Evolutionary conservation across 2,888 invertebrate genomes (phyloP).

Genomic region (Lucinisca nassula): DNA sequence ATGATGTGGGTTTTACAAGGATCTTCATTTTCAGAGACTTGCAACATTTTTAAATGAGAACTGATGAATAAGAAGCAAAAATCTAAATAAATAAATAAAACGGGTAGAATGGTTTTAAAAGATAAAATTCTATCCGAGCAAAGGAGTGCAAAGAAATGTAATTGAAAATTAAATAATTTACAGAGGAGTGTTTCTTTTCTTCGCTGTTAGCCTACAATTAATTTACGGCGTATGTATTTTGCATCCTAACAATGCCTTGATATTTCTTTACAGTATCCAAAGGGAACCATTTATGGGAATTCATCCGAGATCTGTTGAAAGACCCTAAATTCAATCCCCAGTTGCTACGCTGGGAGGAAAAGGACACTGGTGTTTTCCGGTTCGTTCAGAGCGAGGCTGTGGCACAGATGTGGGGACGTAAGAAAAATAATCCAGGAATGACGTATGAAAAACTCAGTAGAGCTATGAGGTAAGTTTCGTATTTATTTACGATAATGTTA

Average conservation of each 20-base stretch:
- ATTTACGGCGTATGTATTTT: not conserved
- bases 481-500: conserved; percentile 4
- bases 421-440: conserved; percentile 96
- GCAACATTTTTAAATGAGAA: too few relatives aligned
- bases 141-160: too few relatives aligned
- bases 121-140: too few relatives aligned
- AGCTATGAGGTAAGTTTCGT: conserved; percentile 92
- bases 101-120: too few relatives aligned
- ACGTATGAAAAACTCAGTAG: conserved; percentile 97
- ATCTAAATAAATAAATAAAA: too few relatives aligned
- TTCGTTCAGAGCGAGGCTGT: conserved; percentile 97
- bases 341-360: conserved; percentile 96
- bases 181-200: not conserved
- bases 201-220: not conserved
- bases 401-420: conserved; percentile 95
- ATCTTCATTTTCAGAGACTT: too few relatives aligned
- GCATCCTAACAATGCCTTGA: not conserved
- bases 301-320: conserved; percentile 94
- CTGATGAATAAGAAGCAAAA: too few relatives aligned
- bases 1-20: too few relatives aligned
- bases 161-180: too few relatives aligned
- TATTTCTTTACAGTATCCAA: conserved; percentile 63
- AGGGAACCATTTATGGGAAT: conserved; percentile 92
- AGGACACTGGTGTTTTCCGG: conserved; percentile 94
- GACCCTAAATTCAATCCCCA: conserved; percentile 94